phyloP scores from a whole-genome alignment of 2,797 vertebrate species.

The Rhinoraja longicauda region DNA sequence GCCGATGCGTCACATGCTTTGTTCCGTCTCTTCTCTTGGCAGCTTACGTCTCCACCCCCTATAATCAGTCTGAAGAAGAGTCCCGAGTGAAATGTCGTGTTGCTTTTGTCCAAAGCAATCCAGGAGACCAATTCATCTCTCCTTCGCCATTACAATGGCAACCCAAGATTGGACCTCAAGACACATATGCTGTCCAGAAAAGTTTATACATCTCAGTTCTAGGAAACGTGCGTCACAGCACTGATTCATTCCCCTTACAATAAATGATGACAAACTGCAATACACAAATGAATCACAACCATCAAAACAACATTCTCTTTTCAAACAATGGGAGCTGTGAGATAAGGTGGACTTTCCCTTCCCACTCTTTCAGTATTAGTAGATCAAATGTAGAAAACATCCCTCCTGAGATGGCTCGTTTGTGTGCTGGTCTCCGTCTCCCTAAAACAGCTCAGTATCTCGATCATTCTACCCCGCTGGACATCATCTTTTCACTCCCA shows the following conservation, averaged over 20 bases:
- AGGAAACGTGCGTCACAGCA: not conserved
- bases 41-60: no score
- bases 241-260: not conserved
- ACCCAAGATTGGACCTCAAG: not conserved
- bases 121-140: not conserved
- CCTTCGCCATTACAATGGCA: not conserved
- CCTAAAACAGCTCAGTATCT: not conserved
- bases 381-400: not conserved
- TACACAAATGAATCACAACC: constrained; percentile 9
- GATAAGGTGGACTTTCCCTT: constrained; percentile 10
- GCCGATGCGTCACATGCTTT: no score
- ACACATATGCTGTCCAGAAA: not conserved
- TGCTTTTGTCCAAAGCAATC: not conserved
- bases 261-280: constrained; percentile 25
- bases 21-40: no score
- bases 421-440: not conserved
- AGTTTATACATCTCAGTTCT: not conserved
- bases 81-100: no score
- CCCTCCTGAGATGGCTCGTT: no score
- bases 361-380: not conserved
- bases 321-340: not conserved
- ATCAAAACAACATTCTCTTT: not conserved
- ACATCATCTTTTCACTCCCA: not conserved
- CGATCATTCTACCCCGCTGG: not conserved
- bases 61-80: no score